Percentiles rank a stretch among this genome's conserved stretches.
Evolutionary conservation across 2,888 invertebrate genomes (phyloP).

Genomic region (Papilio demoleus): DNA sequence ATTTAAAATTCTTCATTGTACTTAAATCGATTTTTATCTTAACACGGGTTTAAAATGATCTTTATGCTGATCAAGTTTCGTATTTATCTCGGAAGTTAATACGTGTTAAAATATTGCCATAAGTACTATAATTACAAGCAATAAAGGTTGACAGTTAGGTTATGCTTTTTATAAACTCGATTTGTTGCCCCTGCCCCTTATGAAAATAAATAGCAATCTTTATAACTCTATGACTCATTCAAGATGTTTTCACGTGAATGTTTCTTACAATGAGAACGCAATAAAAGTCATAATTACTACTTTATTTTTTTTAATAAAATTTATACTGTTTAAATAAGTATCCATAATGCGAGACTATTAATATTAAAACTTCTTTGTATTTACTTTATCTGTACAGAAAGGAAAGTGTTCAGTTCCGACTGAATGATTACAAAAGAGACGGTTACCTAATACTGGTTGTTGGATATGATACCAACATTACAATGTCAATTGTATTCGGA

Average conservation of each 20-base stretch:
- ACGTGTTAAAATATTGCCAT: not conserved
- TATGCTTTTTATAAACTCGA: not conserved
- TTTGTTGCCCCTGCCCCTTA: not conserved
- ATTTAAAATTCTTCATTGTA: constrained; percentile 7
- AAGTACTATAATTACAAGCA: constrained; percentile 10
- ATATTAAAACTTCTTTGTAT: not conserved
- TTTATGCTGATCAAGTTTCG: not conserved
- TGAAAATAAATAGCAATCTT: not conserved
- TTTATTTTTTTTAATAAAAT: too few species aligned
- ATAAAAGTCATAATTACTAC: too few species aligned
- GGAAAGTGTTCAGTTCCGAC: constrained; percentile 15
- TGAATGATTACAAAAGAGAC: constrained; percentile 8
- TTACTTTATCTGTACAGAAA: not conserved
- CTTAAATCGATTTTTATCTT: constrained; percentile 23
- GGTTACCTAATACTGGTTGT: not conserved
- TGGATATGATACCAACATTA: constrained; percentile 9
- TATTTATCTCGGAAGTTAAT: not conserved
- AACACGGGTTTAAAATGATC: not conserved
- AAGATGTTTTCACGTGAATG: too few species aligned
- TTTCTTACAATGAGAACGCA: too few species aligned
- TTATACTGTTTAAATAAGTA: not conserved
- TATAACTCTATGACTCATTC: not conserved
- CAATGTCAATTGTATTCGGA: not conserved
- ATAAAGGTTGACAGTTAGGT: not conserved
- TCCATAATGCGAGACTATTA: not conserved